Evolutionary conservation across 30 jellyfish, hydroid and myxozoan genomes (phyloP).

Genomic region (Hydractinia echinata): DNA sequence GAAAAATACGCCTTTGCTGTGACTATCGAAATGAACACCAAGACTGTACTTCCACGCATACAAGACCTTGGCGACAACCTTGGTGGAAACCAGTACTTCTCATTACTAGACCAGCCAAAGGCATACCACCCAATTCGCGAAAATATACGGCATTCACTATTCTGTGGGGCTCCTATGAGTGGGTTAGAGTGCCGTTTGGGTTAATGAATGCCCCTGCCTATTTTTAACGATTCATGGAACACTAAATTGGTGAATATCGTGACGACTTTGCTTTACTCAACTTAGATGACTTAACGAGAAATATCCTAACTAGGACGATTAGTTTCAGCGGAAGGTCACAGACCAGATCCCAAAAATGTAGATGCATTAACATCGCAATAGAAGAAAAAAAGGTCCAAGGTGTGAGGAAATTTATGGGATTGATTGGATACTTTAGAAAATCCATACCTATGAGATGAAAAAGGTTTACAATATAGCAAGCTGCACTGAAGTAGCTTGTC

Average conservation of each 20-base stretch:
- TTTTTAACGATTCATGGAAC: conserved; percentile 5
- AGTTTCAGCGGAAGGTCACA: conserved; percentile 14
- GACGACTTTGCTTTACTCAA: background rate
- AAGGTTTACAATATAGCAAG: no score
- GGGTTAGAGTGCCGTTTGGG: conserved; percentile 4
- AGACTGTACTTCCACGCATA: conserved; percentile 28
- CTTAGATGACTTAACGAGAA: conserved; percentile 14
- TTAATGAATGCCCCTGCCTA: conserved; percentile 19
- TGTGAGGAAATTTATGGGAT: background rate
- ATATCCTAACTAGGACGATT: background rate
- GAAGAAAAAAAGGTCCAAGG: background rate
- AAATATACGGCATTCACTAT: conserved; percentile 32
- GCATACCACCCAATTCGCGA: conserved; percentile 46
- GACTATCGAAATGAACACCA: conserved; percentile 35
- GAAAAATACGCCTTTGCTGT: conserved; percentile 30
- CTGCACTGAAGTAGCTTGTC: no score
- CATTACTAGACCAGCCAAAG: conserved; percentile 25
- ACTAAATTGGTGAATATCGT: background rate
- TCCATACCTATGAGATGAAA: no score
- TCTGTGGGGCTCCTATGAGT: conserved; percentile 47
- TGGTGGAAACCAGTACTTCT: conserved; percentile 41
- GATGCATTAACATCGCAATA: background rate
- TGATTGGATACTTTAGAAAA: background rate
- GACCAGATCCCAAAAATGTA: conserved; percentile 19
- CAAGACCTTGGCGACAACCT: conserved; percentile 20